Conservation (phyloP, 2,888 invertebrate species). For the Parasteatoda lunata region DNA sequence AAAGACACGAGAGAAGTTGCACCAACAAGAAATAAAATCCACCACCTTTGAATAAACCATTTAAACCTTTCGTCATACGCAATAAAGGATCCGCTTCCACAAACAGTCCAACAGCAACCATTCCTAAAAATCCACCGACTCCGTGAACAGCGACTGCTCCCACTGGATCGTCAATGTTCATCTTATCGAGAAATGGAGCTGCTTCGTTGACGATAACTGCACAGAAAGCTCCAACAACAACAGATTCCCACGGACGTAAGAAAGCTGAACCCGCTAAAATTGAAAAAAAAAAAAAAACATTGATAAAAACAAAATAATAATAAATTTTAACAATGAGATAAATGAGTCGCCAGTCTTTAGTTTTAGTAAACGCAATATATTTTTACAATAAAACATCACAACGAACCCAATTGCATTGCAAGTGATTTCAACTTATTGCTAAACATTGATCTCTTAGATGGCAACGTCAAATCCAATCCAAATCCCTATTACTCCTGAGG, state of each 20-base stretch:
- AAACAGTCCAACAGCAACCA: conserved; percentile 90
- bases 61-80: conserved; percentile 73
- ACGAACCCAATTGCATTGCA: too few species aligned
- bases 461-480: too few species aligned
- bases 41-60: conserved; percentile 80
- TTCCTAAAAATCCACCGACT: conserved; percentile 79
- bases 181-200: conserved; percentile 84
- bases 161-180: conserved; percentile 91
- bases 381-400: too few species aligned
- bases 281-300: too few species aligned
- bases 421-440: too few species aligned
- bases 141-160: conserved; percentile 93
- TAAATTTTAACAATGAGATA: too few species aligned
- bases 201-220: conserved; percentile 82
- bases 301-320: too few species aligned
- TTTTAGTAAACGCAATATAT: too few species aligned
- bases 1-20: conserved; percentile 83
- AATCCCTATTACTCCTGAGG: too few species aligned
- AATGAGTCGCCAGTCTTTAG: too few species aligned
- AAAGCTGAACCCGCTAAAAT: conserved; percentile 75
- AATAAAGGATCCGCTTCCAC: conserved; percentile 79
- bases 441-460: too few species aligned
- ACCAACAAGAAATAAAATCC: conserved; percentile 91
- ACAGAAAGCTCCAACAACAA: conserved; percentile 87
- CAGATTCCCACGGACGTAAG: conserved; percentile 89